phyloP scores from a whole-genome alignment of 2,888 invertebrate genomes.

The Eubasilissa splendida region DNA sequence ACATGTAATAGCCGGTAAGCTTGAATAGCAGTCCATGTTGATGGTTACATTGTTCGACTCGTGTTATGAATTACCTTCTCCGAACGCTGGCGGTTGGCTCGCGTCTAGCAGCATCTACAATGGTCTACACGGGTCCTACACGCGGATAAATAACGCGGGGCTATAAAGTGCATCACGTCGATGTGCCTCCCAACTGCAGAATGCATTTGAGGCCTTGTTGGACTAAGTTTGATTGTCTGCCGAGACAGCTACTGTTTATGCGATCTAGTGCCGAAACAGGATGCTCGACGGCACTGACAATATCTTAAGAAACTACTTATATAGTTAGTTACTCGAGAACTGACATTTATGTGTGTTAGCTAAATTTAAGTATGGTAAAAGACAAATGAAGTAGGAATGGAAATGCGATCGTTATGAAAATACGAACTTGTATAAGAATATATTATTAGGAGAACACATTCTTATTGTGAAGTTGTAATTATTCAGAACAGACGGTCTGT shows the following conservation, averaged over 20 bases:
- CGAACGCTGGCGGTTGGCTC: not conserved
- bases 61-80: not conserved
- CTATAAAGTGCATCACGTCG: constrained; percentile 5
- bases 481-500: too few relatives aligned
- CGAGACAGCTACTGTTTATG: not conserved
- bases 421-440: too few relatives aligned
- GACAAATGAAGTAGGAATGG: too few relatives aligned
- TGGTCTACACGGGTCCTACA: constrained; percentile 8
- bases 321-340: too few relatives aligned
- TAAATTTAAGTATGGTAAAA: too few relatives aligned
- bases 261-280: not conserved
- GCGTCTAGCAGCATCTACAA: not conserved
- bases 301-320: too few relatives aligned
- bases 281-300: too few relatives aligned
- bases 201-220: not conserved
- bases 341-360: too few relatives aligned
- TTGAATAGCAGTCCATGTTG: constrained; percentile 4
- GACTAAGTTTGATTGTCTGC: not conserved
- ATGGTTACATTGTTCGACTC: not conserved
- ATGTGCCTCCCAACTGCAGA: not conserved
- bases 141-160: not conserved
- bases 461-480: too few relatives aligned
- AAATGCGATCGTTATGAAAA: too few relatives aligned
- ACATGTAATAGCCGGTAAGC: not conserved
- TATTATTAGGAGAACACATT: too few relatives aligned